Base-by-base conservation (phyloP, 2,113 vertebrate genomes). In the Malurus cyaneus region DNA sequence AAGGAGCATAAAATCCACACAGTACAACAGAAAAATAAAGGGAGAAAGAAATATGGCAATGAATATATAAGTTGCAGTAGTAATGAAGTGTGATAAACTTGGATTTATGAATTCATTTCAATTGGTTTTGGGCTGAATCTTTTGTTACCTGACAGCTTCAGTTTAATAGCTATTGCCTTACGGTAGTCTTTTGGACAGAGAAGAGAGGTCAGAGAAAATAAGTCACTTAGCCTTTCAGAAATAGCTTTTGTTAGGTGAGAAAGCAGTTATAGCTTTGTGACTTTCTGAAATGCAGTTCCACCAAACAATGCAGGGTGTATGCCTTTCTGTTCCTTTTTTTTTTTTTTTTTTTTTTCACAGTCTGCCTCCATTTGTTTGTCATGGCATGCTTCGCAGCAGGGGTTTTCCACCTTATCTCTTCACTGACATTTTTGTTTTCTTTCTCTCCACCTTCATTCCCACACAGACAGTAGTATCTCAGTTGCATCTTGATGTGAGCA, bases 221-320 rank as follows among this genome's bases (percentile, higher is more conserved):
- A 36, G 29, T 64, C 90, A 80, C n/a, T 80, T 83, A 88, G 50
- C 34, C 44, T 96, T 94, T 94, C n/a, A 85, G 70, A 85, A 94
- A 49, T 20, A 72, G 17, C 19, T 85, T 91, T 88, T 93, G 17
- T 56, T 82, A 89, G 31, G 41, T 82, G 57, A 85, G 62, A 89
- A 88, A 87, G 17, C 52, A 42, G 44, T 88, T 78, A 72, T 3
- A 76, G 29, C 36, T 70, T 52, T 76, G 20, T 59, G 49, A 69
- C 59, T 87, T 89, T 92, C 74, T 87, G 71, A 94, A 94, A 87
- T 29, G 24, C 2, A 2, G n/a, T 57, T 87, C 41, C 19, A 64
- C 21, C 39, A 49, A 74, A 92, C 44, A 84, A 61, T 60, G 28
- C 20, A 56, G 53, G 31, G 34, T 73, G 52, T 47, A 32, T 39